Evolutionary conservation across 2,113 vertebrate genomes (phyloP), one percentile per base, ranked within the genome.

Genomic region (Oplegnathus fasciatus): DNA sequence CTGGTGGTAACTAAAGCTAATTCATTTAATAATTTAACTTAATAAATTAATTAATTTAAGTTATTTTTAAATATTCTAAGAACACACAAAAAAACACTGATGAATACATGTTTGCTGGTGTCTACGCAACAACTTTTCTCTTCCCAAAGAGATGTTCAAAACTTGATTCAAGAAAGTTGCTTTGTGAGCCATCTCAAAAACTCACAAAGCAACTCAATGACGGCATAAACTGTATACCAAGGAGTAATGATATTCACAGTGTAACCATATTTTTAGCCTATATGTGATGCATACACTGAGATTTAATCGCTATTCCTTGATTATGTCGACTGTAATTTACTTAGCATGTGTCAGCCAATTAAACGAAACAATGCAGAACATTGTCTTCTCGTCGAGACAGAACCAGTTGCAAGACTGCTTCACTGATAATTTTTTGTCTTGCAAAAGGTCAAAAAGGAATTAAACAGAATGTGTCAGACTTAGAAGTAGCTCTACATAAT

Each of bases 391-490:
- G 34, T 72, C n/a, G 6, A 24, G 44, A 46, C 54, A 48, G 37
- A 80, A 34, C 4, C 14, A 26, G 11, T 20, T 20, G 40, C 17
- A 5, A 42, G 50, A 67, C 24, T 30, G 26, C 62, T 69, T 40
- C 28, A 14, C 55, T 20, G 60, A 73, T 46, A 30, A 30, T 78
- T 68, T 61, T 79, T 76, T 6, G 9, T 79, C 69, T 81, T 46
- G 66, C 42, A 48, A 61, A 88, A 74, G 40, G n/a, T 79, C 67
- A 67, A 28, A 15, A 58, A 58, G 44, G 32, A 58, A 48, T 57
- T 32, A 52, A 18, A 32, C 50, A 52, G 44, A 68, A 26, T 0
- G 0, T 22, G 40, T 73, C 10, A 69, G 69, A 37, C 10, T 22
- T 40, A 52, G 61, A 80, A 7, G 65, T 66, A 54, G 5, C 15